phyloP scores from a whole-genome alignment of 2,113 vertebrate genomes.

The Chiloscyllium plagiosum region DNA sequence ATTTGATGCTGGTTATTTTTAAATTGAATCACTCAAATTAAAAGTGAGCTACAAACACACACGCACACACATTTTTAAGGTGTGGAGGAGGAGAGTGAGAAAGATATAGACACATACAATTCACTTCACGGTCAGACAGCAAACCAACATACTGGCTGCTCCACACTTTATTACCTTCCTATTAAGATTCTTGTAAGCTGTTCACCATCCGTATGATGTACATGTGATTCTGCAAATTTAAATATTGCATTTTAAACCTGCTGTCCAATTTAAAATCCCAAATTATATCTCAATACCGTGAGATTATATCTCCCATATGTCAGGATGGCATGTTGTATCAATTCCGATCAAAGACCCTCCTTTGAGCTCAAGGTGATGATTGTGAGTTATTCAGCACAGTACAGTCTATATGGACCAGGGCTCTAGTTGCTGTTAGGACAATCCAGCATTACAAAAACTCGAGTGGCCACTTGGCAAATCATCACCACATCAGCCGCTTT shows the following conservation, averaged over 20 bases:
- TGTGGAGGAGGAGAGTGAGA: neutral
- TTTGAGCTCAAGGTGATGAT: neutral
- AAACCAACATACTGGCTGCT: neutral
- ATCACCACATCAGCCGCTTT: neutral
- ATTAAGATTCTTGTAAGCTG: neutral
- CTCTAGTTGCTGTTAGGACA: neutral
- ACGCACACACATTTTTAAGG: neutral
- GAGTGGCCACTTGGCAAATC: neutral
- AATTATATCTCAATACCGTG: neutral
- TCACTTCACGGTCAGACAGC: neutral
- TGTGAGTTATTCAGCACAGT: neutral
- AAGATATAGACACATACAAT: neutral
- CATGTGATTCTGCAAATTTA: neutral
- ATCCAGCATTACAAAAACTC: neutral
- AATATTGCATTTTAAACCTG: neutral
- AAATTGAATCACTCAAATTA: too few species aligned
- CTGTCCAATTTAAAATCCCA: slow-evolving; percentile 26
- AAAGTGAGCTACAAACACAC: too few species aligned
- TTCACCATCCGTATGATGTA: neutral
- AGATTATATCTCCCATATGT: neutral
- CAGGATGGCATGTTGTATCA: neutral
- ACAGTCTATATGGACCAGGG: neutral
- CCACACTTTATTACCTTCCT: neutral
- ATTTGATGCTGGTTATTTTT: too few species aligned
- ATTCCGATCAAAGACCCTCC: neutral